Evolutionary conservation across 2,113 vertebrate species (phyloP).

Genomic region (Antechinus flavipes): DNA sequence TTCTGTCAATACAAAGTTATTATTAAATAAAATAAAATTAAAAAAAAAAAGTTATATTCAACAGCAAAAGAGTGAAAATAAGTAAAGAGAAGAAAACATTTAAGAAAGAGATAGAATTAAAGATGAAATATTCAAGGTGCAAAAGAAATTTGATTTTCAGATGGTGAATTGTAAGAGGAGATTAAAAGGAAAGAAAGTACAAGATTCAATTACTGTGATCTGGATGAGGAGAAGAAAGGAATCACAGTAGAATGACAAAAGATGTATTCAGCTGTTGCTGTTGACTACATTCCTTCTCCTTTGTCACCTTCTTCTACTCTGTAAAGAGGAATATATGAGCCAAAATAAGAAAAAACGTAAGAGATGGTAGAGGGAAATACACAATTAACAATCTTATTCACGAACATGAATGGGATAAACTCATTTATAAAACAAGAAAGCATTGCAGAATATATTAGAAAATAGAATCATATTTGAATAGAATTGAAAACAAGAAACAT

Average conservation of each 20-base stretch:
- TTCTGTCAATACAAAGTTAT: too few relatives aligned
- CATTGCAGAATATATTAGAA: not conserved
- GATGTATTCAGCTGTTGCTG: not conserved
- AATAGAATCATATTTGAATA: not conserved
- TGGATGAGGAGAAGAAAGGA: not conserved
- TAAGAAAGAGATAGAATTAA: not conserved
- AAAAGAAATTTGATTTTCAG: not conserved
- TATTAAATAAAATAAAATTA: too few relatives aligned
- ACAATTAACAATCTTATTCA: not conserved
- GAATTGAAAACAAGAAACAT: not conserved
- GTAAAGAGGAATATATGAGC: not conserved
- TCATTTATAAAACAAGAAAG: not conserved
- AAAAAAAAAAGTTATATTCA: too few relatives aligned
- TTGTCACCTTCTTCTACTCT: not conserved
- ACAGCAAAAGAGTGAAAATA: not conserved
- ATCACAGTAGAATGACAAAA: not conserved
- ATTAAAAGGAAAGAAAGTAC: not conserved
- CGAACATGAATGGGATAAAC: not conserved
- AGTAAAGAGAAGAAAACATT: not conserved
- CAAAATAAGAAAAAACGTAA: not conserved
- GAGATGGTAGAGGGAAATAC: not conserved
- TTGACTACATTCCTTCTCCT: not conserved
- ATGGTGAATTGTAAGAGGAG: not conserved
- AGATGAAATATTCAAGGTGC: not conserved
- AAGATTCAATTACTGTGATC: not conserved